A percentile compares a stretch with the other conserved stretches of the same genome.
Conservation (phyloP, 2,113 vertebrate genomes). For the Poecile atricapillus region DNA sequence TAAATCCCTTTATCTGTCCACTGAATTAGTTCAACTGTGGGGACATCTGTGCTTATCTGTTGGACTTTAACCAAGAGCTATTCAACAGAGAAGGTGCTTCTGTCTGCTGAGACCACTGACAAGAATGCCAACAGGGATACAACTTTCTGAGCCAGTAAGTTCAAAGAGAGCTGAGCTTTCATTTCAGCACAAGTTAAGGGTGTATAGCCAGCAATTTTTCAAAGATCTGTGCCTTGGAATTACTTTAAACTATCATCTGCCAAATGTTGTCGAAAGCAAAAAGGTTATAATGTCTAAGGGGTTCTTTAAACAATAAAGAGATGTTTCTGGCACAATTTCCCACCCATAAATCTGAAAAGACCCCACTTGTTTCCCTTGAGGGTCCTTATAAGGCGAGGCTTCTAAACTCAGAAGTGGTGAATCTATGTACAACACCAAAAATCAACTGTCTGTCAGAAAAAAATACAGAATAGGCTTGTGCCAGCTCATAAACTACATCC, state of each 20-base stretch:
- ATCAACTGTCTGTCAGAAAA: background rate
- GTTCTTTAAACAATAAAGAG: background rate
- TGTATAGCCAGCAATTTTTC: background rate
- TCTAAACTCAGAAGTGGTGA: background rate
- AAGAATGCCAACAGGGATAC: background rate
- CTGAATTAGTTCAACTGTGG: background rate
- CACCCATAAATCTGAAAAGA: background rate
- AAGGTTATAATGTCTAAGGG: background rate
- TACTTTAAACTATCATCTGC: background rate
- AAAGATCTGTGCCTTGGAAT: background rate
- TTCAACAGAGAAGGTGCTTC: slow-evolving; percentile 2
- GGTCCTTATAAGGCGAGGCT: background rate
- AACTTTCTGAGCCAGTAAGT: background rate
- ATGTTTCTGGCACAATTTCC: background rate
- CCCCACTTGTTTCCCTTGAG: background rate
- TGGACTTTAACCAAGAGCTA: background rate
- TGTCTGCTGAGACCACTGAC: background rate
- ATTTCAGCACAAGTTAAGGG: background rate
- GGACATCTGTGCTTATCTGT: background rate
- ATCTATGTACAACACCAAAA: background rate
- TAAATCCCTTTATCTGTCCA: slow-evolving; percentile 33
- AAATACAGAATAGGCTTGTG: background rate
- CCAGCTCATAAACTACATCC: background rate
- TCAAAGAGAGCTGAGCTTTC: slow-evolving; percentile 1
- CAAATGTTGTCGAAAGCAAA: background rate